Percentiles rank a stretch among this genome's conserved stretches.
These are phyloP conservation scores for Trachelus tabidus DNA, from an alignment of 2,888 invertebrate species.

Conservation along the genomic window DNA sequence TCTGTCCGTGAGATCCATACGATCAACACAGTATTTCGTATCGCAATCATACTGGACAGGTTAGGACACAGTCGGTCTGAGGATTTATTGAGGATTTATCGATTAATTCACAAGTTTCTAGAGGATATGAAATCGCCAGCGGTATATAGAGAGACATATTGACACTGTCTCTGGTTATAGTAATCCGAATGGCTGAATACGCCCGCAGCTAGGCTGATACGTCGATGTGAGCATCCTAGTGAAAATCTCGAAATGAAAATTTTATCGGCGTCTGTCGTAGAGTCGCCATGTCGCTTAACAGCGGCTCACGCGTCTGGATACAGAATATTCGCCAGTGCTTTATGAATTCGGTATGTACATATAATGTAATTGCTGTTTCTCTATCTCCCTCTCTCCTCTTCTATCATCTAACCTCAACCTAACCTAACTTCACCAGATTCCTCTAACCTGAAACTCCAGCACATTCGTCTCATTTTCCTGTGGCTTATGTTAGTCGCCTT, in stretches of 20 bases:
- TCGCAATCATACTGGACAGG: not conserved
- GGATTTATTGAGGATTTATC: not conserved
- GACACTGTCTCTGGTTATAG: not conserved
- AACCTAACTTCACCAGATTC: not conserved
- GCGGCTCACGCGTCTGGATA: slow-evolving; percentile 16
- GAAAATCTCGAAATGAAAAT: slow-evolving; percentile 45
- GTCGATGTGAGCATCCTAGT: slow-evolving; percentile 14
- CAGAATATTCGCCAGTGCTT: not conserved
- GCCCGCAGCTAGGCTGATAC: not conserved
- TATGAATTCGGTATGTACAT: not conserved
- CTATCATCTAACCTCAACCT: not conserved
- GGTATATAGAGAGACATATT: not conserved
- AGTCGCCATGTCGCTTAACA: slow-evolving; percentile 54
- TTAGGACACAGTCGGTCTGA: not conserved
- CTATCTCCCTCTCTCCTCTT: slow-evolving; percentile 15
- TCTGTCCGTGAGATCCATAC: not conserved
- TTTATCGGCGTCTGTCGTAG: slow-evolving; percentile 55
- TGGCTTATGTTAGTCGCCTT: not conserved
- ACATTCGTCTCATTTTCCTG: not conserved
- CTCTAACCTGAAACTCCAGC: not conserved
- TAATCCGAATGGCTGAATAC: not conserved
- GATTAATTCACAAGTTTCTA: not conserved
- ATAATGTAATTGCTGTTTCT: slow-evolving; percentile 12
- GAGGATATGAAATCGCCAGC: not conserved
- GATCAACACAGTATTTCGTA: not conserved